Evolutionary conservation across 2,113 vertebrate species (phyloP), one percentile per base, ranked within the genome.

Genomic region (Okapia johnstoni): DNA sequence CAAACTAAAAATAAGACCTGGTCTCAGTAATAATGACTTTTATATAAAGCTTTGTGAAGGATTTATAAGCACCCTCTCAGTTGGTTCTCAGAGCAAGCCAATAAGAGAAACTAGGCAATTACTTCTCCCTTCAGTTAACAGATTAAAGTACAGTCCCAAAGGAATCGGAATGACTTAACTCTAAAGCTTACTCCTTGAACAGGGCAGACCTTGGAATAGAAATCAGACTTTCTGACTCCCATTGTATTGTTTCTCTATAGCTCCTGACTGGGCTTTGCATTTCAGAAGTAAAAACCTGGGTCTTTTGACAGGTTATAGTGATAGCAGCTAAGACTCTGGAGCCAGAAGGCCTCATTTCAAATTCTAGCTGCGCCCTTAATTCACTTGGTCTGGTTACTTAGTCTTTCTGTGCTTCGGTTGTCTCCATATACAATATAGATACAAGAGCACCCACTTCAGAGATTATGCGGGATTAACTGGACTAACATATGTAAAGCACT

Each of bases 41-140:
- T 50, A 60, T 55, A 2, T 81, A 81, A 60, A 88, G 40, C n/a
- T 83, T 97, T 88, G 60, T 19, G 30, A 57, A 91, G 25, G n/a
- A 40, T 55, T 66, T 86, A 3, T 46, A 66, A 94, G 19, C 25
- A 81, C 25, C 1, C 36, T 94, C 5, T 93, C 5, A 11, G 19
- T 63, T 90, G n/a, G 57, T 92, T 97, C 48, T 97, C 80, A 76
- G 48, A 98, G 48, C 33, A 76, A 58, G 30, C 33, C 88, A 88
- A 0, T 87, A 63, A 86, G 86, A 95, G 36, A 81, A 40, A 63
- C 7, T 54, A 88, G 46, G 46, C 55, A 81, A 2, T 97, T 61
- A 76, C 21, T 70, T 94, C 46, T 90, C 2, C 50, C 23, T 3
- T n/a, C 50, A 85, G 0, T 88, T 85, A 96, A 66, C 54, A 95